phyloP scores from a whole-genome alignment of 2,888 invertebrate genomes.

The Campoplex nolae region DNA sequence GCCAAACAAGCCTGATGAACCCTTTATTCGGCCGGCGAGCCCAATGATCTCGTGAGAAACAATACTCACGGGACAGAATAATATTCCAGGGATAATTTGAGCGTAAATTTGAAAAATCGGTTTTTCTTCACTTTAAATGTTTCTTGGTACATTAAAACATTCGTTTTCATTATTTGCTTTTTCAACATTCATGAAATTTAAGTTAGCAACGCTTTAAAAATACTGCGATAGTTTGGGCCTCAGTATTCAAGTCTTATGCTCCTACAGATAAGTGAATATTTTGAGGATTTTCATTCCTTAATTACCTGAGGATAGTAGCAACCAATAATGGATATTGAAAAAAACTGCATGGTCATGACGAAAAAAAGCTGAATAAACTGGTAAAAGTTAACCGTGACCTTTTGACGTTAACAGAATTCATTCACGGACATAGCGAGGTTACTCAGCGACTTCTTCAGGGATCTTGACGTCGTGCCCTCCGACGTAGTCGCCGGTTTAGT shows the following conservation, averaged over 20 bases:
- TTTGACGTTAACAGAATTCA: constrained; percentile 87
- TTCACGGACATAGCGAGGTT: constrained; percentile 94
- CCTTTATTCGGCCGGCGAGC: background rate
- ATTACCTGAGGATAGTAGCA: background rate
- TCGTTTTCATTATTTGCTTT: too few species aligned
- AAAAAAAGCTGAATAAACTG: background rate
- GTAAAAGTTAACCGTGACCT: background rate
- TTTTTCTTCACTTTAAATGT: background rate
- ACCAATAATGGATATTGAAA: background rate
- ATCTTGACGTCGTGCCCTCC: constrained; percentile 94
- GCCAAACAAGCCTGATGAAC: too few species aligned
- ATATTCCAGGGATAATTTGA: background rate
- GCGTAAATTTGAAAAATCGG: background rate
- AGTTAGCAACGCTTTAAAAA: background rate
- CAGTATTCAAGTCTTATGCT: background rate
- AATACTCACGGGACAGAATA: background rate
- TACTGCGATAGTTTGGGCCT: background rate
- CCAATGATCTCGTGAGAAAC: background rate
- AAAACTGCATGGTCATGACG: background rate
- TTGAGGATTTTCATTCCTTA: background rate
- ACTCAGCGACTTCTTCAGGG: constrained; percentile 94
- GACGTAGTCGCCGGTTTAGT: constrained; percentile 95
- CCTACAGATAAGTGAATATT: background rate
- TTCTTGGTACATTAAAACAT: too few species aligned
- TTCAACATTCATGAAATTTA: background rate